phyloP scores from a whole-genome alignment of 1,140 invertebrate genomes.

The Caenorhabditis brenneri region DNA sequence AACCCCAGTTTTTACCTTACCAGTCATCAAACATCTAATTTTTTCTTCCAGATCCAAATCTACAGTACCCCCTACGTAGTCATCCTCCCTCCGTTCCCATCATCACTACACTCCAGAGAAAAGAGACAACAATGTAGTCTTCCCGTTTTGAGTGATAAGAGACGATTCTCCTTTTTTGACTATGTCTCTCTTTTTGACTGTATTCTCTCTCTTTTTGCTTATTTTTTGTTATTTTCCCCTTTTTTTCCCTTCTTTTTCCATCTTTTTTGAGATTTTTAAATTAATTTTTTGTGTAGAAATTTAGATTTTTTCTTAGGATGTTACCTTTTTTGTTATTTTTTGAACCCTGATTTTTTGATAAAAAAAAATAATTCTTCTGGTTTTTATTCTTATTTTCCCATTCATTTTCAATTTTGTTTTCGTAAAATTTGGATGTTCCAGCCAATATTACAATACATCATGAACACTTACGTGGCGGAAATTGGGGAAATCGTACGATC shows the following conservation, averaged over 20 bases:
- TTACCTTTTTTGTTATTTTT: not conserved
- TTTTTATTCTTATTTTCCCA: not conserved
- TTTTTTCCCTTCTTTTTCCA: not conserved
- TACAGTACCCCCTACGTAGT: not conserved
- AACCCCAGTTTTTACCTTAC: too few species aligned
- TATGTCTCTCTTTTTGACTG: not conserved
- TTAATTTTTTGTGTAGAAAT: too few species aligned
- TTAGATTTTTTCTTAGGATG: not conserved
- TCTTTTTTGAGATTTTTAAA: not conserved
- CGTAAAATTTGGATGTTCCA: not conserved
- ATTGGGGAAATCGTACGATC: slow-evolving; percentile 56
- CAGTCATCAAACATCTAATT: too few species aligned
- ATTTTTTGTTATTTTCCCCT: not conserved
- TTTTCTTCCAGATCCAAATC: not conserved
- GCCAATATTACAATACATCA: not conserved
- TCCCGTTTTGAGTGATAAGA: not conserved
- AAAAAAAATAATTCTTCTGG: too few species aligned
- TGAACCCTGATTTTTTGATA: not conserved
- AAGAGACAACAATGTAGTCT: slow-evolving; percentile 9
- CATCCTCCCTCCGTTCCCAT: not conserved
- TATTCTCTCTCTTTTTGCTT: not conserved
- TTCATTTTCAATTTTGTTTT: not conserved
- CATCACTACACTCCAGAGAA: not conserved
- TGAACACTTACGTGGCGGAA: slow-evolving; percentile 56
- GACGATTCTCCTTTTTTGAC: not conserved